phyloP scores from a whole-genome alignment of 2,113 vertebrate genomes.

The Psephotus haematonotus region DNA sequence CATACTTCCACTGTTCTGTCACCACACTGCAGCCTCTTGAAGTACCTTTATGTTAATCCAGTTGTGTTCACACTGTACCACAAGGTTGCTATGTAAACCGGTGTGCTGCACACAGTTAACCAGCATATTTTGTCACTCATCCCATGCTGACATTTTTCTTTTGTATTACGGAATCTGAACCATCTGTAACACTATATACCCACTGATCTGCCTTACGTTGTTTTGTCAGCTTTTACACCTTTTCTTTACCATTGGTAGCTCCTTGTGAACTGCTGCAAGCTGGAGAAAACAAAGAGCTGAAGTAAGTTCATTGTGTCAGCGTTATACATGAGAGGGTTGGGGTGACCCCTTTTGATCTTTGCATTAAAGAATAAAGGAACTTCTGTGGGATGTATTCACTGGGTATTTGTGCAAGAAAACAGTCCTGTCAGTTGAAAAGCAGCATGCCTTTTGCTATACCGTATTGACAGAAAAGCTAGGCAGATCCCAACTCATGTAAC shows the following conservation, averaged over 20 bases:
- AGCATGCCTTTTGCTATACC: background rate
- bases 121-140: background rate
- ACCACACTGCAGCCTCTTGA: background rate
- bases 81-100: accelerated
- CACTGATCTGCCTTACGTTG: background rate
- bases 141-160: background rate
- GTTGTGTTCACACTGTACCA: background rate
- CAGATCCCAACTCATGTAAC: background rate
- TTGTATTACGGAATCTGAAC: background rate
- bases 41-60: background rate
- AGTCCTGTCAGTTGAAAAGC: background rate
- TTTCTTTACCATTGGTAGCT: background rate
- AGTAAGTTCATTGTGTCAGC: background rate
- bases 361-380: background rate
- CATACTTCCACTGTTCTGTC: background rate
- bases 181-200: background rate
- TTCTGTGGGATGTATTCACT: background rate
- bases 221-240: background rate
- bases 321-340: background rate
- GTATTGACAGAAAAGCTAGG: background rate
- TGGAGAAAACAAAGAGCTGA: background rate
- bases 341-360: background rate
- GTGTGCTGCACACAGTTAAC: background rate
- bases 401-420: background rate
- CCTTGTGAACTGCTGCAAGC: background rate